Evolutionary conservation across 2,113 vertebrate species (phyloP), one percentile per base, ranked within the genome.

Genomic region (Leptobrachium leishanense): DNA sequence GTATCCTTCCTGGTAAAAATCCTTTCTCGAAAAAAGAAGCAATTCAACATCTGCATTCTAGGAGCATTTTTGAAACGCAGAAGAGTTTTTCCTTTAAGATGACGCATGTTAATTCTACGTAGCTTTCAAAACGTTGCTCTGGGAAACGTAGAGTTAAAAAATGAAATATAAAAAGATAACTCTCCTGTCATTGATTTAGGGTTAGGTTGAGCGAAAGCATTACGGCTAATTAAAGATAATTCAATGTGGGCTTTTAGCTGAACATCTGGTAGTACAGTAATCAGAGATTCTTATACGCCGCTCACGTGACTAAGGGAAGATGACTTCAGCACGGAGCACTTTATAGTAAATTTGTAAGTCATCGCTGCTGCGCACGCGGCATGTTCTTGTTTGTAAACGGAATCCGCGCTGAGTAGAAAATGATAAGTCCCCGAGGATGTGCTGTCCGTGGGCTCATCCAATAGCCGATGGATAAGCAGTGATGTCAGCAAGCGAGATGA

Each of bases 341-440:
- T 81, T 81, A 81, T 81, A 81, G 78, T 81, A 81, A 74, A 81
- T 81, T 39, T 68, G 64, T 81, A 62, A 74, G 78, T 74, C 78
- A 68, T 62, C 53, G 11, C 63, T 50, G 13, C 50, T 50, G 13
- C 7, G 64, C 50, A 59, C 59, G 6, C 10, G 59, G 77, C 77
- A 81, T 74, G 72, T 81, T 71, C 74, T 81, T 81, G 78, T 81
- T 81, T 74, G 78, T 74, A 81, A 81, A 64, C 64, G 55, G 65
- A 43, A 62, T 74, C 78, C 15, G 12, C 9, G 43, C 46, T 11
- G 63, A 74, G 63, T 68, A 71, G 71, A 80, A 74, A 66, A 68
- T 20, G 70, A 80, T 46, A n/a, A 50, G 53, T 62, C 78, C 78
- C 78, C 11, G 0, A 13, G 65, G 78, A 81, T 74, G 78, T 12